A percentile compares a stretch with the other conserved stretches of the same genome.
Evolutionary conservation across 1,140 invertebrate species (phyloP).

Genomic region (Heliothis virescens): DNA sequence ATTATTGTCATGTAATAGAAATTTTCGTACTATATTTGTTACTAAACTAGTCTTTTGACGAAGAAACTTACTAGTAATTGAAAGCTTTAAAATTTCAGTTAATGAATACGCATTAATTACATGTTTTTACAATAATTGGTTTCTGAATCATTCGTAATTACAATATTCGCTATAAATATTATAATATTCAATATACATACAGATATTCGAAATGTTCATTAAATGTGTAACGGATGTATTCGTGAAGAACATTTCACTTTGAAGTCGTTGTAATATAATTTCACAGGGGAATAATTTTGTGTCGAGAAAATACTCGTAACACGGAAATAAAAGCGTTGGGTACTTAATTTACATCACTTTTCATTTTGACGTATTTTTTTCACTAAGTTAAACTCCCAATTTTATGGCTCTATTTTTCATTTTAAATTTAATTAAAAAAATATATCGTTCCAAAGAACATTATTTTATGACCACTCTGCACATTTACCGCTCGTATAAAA

Average conservation of each 20-base stretch:
- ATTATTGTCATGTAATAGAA: too few species aligned
- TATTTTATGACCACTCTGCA: too few species aligned
- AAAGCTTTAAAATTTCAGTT: too few species aligned
- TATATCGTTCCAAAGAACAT: too few species aligned
- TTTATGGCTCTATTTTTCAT: background rate
- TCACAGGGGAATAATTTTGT: conserved; percentile 7
- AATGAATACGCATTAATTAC: too few species aligned
- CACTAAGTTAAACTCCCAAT: background rate
- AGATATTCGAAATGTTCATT: background rate
- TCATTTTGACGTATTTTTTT: background rate
- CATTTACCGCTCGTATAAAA: too few species aligned
- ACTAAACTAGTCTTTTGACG: too few species aligned
- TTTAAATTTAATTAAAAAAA: background rate
- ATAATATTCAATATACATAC: background rate
- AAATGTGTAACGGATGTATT: background rate
- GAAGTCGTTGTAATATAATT: conserved; percentile 21
- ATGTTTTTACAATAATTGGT: background rate
- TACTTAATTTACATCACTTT: conserved; percentile 26
- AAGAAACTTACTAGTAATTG: too few species aligned
- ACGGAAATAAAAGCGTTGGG: conserved; percentile 6
- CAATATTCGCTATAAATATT: background rate
- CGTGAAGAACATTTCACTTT: background rate
- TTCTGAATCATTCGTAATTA: too few species aligned
- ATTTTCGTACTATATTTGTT: too few species aligned
- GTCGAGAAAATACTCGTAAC: conserved; percentile 36